Conservation (phyloP, 2,888 invertebrate species). For the Zeuzera pyrina region DNA sequence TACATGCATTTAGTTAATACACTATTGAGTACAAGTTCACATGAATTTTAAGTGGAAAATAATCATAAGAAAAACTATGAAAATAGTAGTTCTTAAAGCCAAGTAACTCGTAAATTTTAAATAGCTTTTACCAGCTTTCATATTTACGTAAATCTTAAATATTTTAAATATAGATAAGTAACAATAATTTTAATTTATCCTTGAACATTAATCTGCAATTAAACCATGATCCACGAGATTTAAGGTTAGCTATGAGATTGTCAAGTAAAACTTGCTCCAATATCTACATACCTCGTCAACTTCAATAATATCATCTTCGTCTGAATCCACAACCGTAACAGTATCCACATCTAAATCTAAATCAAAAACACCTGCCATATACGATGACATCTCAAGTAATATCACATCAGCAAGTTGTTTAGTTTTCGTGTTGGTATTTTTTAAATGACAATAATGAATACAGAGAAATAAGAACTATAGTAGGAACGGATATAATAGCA, state of each 20-base stretch:
- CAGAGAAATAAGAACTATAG: too few species aligned
- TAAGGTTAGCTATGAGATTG: conserved; percentile 33
- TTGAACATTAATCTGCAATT: conserved; percentile 4
- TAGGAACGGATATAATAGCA: too few species aligned
- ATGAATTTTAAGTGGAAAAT: too few species aligned
- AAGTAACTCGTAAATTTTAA: background rate
- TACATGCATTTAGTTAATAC: too few species aligned
- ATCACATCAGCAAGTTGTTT: conserved; percentile 59
- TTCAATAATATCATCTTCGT: conserved; percentile 92
- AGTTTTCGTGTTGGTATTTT: too few species aligned
- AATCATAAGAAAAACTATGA: background rate
- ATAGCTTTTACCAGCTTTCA: background rate
- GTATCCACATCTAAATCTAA: conserved; percentile 85
- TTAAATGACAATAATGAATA: too few species aligned
- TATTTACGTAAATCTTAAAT: background rate
- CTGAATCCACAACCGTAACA: conserved; percentile 79
- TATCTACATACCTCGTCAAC: conserved; percentile 82
- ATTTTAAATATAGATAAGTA: too few species aligned
- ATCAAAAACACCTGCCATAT: conserved; percentile 93
- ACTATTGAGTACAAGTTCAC: too few species aligned
- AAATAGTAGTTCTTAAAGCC: background rate
- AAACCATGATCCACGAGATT: conserved; percentile 52
- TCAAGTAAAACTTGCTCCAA: conserved; percentile 4
- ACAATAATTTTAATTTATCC: conserved; percentile 13
- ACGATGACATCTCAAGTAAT: conserved; percentile 71